These are phyloP conservation scores for Petaurus breviceps DNA, from an alignment of 2,113 vertebrate genomes.

Conservation along the genomic window DNA sequence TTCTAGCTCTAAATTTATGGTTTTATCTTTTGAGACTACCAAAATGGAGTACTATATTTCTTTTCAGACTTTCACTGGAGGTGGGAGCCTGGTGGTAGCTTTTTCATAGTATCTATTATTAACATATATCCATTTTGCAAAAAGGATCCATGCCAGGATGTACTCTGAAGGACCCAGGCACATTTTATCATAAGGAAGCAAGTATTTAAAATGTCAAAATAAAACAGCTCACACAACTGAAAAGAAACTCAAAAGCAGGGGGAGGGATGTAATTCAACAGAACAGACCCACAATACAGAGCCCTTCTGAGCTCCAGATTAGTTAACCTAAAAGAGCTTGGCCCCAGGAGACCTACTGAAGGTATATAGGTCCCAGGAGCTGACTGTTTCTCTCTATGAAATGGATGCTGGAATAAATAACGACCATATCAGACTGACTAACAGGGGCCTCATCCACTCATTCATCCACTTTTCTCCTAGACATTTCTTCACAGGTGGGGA, in stretches of 20 bases:
- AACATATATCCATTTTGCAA: slow-evolving; percentile 52
- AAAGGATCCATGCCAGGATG: slow-evolving; percentile 68
- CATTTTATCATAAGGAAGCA: slow-evolving; percentile 70
- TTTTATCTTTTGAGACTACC: neutral
- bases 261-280: neutral
- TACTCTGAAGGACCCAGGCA: slow-evolving; percentile 60
- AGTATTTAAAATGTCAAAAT: slow-evolving; percentile 68
- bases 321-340: neutral
- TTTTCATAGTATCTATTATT: slow-evolving; percentile 71
- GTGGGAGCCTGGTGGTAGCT: slow-evolving; percentile 39
- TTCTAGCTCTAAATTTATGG: neutral
- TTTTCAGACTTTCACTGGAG: slow-evolving; percentile 52
- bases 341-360: neutral
- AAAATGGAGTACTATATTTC: slow-evolving; percentile 12
- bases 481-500: neutral
- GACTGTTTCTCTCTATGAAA: neutral
- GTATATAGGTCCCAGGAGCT: neutral
- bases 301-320: neutral
- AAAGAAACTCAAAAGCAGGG: slow-evolving; percentile 12
- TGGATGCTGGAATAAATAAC: neutral
- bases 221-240: slow-evolving; percentile 51
- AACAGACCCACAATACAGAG: neutral
- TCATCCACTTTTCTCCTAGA: neutral
- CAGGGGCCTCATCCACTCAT: neutral
- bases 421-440: neutral